Percentiles rank a stretch among this genome's conserved stretches.
phyloP scores from a whole-genome alignment of 2,113 vertebrate species.

The Raja brachyura region DNA sequence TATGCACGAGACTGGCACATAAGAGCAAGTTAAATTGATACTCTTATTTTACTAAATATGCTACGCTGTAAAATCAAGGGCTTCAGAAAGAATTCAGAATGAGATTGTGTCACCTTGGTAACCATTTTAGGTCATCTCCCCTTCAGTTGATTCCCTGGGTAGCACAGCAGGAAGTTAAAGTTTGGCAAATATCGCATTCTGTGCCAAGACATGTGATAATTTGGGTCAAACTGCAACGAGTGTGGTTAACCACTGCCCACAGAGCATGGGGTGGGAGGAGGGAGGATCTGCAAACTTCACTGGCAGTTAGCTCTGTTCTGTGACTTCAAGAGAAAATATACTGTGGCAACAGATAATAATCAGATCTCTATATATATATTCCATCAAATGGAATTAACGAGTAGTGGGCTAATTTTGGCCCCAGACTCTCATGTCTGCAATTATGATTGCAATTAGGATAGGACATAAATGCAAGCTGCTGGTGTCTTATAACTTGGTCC shows the following conservation, averaged over 20 bases:
- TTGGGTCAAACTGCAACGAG: background rate
- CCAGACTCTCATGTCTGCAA: too few species aligned
- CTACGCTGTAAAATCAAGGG: background rate
- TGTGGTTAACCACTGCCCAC: constrained; percentile 1
- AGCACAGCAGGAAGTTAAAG: background rate
- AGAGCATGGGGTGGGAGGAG: background rate
- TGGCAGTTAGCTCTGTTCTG: background rate
- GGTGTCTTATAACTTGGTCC: background rate
- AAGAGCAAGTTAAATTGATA: background rate
- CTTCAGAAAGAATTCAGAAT: background rate
- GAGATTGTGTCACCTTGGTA: background rate
- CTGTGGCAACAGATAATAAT: background rate
- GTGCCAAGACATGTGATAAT: background rate
- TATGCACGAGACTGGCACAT: background rate
- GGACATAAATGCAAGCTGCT: background rate
- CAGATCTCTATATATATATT: background rate
- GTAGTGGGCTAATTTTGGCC: too few species aligned
- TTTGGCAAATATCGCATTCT: background rate
- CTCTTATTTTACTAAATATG: background rate
- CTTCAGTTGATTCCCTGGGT: background rate
- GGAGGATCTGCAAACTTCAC: background rate
- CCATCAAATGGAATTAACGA: background rate
- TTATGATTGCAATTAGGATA: background rate
- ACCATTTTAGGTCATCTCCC: background rate
- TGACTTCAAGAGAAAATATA: background rate